These are phyloP conservation scores for Denticeps clupeoides DNA, from an alignment of 2,797 vertebrate genomes.

Conservation along the genomic window DNA sequence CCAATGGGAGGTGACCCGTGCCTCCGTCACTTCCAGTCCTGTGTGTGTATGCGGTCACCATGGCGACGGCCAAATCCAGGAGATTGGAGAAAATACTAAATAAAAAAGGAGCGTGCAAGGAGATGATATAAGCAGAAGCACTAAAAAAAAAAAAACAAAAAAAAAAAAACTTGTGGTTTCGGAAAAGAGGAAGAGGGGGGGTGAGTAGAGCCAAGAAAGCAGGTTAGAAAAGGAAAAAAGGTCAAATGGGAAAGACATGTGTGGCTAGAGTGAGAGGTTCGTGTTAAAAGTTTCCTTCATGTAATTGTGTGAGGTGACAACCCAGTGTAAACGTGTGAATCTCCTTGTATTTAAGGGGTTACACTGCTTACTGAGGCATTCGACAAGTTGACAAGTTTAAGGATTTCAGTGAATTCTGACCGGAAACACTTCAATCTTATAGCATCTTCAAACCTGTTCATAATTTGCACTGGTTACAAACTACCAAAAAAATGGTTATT, in stretches of 20 bases:
- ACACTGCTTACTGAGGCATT: too few species aligned
- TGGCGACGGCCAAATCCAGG: slow-evolving; percentile 27
- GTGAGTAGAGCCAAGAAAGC: slow-evolving; percentile 7
- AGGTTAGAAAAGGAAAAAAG: slow-evolving; percentile 15
- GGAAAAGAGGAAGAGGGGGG: slow-evolving; percentile 2
- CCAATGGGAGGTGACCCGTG: slow-evolving; percentile 35
- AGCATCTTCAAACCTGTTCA: too few species aligned
- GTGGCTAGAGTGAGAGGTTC: slow-evolving; percentile 11
- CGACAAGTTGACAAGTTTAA: too few species aligned
- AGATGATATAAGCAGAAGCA: slow-evolving; percentile 37
- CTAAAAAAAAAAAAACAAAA: too few species aligned
- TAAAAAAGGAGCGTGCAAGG: slow-evolving; percentile 8
- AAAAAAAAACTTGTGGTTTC: slow-evolving; percentile 17
- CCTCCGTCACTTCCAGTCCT: slow-evolving; percentile 32
- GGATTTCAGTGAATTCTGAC: too few species aligned
- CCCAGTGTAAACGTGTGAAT: too few species aligned
- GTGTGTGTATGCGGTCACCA: slow-evolving; percentile 30
- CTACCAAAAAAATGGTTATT: too few species aligned
- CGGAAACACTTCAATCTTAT: too few species aligned
- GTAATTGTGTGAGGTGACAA: slow-evolving; percentile 11
- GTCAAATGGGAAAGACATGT: slow-evolving; percentile 31
- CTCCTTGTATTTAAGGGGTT: too few species aligned
- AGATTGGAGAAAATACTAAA: too few species aligned
- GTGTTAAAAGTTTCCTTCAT: slow-evolving; percentile 9
- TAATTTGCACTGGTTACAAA: too few species aligned